These are phyloP conservation scores for Eilema caniola DNA, from an alignment of 2,888 invertebrate genomes.

Conservation along the genomic window DNA sequence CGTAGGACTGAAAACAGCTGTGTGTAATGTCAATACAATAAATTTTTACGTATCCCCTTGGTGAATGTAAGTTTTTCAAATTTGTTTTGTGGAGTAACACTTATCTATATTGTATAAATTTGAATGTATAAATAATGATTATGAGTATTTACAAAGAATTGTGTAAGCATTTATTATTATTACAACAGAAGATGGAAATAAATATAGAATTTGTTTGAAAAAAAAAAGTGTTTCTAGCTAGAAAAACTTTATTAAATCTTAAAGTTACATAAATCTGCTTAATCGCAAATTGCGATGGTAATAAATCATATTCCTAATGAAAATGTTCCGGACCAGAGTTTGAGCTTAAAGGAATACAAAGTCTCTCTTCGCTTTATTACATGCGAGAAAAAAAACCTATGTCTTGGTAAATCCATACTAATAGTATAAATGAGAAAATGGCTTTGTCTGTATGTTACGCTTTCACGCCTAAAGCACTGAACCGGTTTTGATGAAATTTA, in stretches of 20 bases:
- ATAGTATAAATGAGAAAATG: too few relatives aligned
- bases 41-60: not conserved
- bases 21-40: slow-evolving; percentile 1
- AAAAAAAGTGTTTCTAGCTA: not conserved
- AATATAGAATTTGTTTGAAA: too few relatives aligned
- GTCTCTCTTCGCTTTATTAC: slow-evolving; percentile 13
- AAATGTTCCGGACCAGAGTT: not conserved
- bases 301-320: not conserved
- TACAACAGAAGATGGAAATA: too few relatives aligned
- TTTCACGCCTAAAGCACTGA: too few relatives aligned
- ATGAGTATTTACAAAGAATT: too few relatives aligned
- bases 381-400: too few relatives aligned
- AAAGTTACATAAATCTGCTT: not conserved
- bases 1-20: not conserved
- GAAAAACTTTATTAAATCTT: not conserved
- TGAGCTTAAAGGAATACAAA: not conserved
- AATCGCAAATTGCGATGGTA: not conserved
- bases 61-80: not conserved
- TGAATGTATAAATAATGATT: too few relatives aligned
- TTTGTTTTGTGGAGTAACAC: not conserved
- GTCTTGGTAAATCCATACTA: too few relatives aligned
- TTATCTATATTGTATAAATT: not conserved
- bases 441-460: too few relatives aligned
- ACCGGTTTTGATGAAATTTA: too few relatives aligned
- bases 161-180: too few relatives aligned